These are phyloP conservation scores for Phyllostomus hastatus DNA, from an alignment of 2,113 vertebrate genomes.

Conservation along the genomic window DNA sequence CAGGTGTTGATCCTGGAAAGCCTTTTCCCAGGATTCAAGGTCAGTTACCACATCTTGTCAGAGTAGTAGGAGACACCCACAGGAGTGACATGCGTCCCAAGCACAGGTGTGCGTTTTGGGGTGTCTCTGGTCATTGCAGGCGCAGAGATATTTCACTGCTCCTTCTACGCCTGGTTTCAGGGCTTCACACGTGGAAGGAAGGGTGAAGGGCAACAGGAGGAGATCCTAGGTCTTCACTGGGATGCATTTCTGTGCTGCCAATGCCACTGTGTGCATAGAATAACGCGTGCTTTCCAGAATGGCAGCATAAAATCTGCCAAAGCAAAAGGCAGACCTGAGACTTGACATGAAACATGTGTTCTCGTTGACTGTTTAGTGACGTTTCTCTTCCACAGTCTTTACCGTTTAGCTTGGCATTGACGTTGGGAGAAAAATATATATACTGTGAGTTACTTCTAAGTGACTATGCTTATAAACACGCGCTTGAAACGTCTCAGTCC, in stretches of 20 bases:
- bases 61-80: neutral
- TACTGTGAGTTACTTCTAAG: neutral
- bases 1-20: neutral
- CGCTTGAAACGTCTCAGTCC: neutral
- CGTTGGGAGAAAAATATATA: neutral
- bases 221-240: neutral
- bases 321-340: neutral
- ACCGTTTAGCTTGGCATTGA: neutral
- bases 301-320: neutral
- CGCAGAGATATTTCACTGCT: neutral
- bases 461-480: rapidly evolving
- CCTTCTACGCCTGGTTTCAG: neutral
- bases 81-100: too few relatives aligned
- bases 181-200: neutral
- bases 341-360: neutral
- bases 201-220: neutral
- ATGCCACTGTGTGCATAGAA: neutral
- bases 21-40: neutral
- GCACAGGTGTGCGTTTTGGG: too few relatives aligned
- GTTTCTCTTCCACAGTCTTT: neutral
- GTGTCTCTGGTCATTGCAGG: neutral
- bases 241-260: neutral
- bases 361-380: neutral
- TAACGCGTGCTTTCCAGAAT: neutral
- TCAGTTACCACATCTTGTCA: neutral